These are phyloP conservation scores for Pheosia gnoma DNA, from an alignment of 2,888 invertebrate genomes.

Conservation along the genomic window DNA sequence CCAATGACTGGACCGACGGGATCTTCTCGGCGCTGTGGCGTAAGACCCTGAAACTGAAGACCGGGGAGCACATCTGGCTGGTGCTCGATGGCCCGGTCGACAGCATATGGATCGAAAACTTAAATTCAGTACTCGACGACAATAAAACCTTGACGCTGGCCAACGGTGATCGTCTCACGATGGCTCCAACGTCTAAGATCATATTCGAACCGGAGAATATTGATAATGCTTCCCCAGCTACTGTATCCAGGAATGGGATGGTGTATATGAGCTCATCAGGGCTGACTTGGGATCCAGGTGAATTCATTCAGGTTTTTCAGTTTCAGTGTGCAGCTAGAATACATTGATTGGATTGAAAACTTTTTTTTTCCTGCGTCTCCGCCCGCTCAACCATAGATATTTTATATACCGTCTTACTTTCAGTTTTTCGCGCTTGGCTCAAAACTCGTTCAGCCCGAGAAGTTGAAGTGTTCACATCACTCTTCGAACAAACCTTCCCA, in stretches of 20 bases:
- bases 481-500: constrained; percentile 91
- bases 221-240: constrained; percentile 98
- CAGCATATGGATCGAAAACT: constrained; percentile 99
- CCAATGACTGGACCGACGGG: constrained; percentile 99
- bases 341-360: too few species aligned
- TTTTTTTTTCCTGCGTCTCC: too few species aligned
- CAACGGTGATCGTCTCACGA: constrained; percentile 96
- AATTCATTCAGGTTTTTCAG: not conserved
- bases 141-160: constrained; percentile 97
- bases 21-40: constrained; percentile 98
- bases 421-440: constrained; percentile 92
- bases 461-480: constrained; percentile 86
- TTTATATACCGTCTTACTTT: constrained; percentile 31
- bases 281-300: constrained; percentile 94
- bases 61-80: constrained; percentile 95
- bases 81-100: constrained; percentile 98
- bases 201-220: constrained; percentile 99
- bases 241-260: constrained; percentile 97
- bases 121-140: constrained; percentile 98
- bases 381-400: too few species aligned
- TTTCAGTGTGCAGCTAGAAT: too few species aligned
- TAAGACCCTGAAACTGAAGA: constrained; percentile 94
- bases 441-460: constrained; percentile 86
- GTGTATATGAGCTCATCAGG: constrained; percentile 99
- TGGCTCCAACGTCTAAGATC: constrained; percentile 97